Evolutionary conservation across 35 echinoderm and acorn worm genomes (phyloP), one percentile per base, ranked within the genome.

Genomic region (Stichopus chloronotus): DNA sequence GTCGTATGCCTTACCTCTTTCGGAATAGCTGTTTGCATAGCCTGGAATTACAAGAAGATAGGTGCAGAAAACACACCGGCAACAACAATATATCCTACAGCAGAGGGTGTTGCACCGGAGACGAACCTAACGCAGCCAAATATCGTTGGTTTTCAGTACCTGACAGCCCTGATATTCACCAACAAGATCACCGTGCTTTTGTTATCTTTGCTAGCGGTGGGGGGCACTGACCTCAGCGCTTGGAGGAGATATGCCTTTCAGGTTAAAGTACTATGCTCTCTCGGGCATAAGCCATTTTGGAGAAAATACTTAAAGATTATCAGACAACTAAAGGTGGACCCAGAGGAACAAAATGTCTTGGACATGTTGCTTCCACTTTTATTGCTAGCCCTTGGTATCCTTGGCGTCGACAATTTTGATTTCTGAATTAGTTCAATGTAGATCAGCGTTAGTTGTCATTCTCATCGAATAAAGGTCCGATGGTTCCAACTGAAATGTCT

Each of bases 351-450:
- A 6, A 72, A 0, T 55, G 16, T 89, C 23, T 21, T 89, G 7
- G 87, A 72, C 71, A 17, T 72, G 87, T 30, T 89, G 58, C 87
- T 89, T 11, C 57, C 57, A 20, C 17, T 89, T 9, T 54, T 89
- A 12, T 17, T 89, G 21, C 11, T 89, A 52, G 87, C 87, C 5
- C 8, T 89, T 43, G 87, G 57, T 5, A 61, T 89, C 17, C 52
- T 89, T 8, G 61, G 22, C 19, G 20, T 71, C 24, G 25, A 43
- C 9, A 72, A 69, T 4, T 89, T 89, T 72, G 87, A 63, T 21
- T 89, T 71, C 30, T 89, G 25, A 72, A 24, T 57, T 43, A 43
- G 30, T 43, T 43, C 3, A 43, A 43, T 43, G 30, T 43, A 72
- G 13, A 72, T 16, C 13, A 16, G 69, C 13, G 69, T 16, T 22